These are phyloP conservation scores for Alces alces DNA, from an alignment of 2,113 vertebrate genomes.

Conservation along the genomic window DNA sequence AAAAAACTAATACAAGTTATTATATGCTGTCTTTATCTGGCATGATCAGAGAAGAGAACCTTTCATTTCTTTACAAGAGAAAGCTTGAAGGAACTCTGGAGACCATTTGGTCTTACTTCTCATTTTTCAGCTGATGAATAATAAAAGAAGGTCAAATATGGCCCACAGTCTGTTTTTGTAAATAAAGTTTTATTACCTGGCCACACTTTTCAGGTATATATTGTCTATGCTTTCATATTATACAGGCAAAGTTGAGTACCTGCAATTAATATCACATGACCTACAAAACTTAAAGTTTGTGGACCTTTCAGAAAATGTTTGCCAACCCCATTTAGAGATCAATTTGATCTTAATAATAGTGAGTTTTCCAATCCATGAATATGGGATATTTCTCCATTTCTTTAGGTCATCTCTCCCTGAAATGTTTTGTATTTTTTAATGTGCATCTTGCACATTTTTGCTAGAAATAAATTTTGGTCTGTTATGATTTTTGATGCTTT, in stretches of 20 bases:
- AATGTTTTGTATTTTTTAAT: background rate
- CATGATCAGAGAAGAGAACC: background rate
- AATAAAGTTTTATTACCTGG: conserved; percentile 45
- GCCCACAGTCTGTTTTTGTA: background rate
- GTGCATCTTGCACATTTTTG: background rate
- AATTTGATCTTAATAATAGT: background rate
- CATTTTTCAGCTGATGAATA: background rate
- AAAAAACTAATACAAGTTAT: background rate
- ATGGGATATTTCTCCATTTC: background rate
- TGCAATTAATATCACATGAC: background rate
- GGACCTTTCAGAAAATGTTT: background rate
- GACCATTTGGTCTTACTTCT: background rate
- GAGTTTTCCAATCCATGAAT: background rate
- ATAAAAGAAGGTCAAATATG: background rate
- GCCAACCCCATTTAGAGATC: background rate
- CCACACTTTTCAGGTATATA: background rate
- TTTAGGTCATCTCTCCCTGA: background rate
- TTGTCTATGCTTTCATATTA: background rate
- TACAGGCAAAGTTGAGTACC: background rate
- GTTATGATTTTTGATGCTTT: background rate
- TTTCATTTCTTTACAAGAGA: background rate
- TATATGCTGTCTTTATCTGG: background rate
- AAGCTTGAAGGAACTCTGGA: background rate
- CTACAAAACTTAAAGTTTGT: background rate
- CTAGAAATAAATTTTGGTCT: background rate